Percentiles rank a stretch among this genome's conserved stretches.
phyloP scores from a whole-genome alignment of 2,888 invertebrate species.

The Hirudinaria manillensis region DNA sequence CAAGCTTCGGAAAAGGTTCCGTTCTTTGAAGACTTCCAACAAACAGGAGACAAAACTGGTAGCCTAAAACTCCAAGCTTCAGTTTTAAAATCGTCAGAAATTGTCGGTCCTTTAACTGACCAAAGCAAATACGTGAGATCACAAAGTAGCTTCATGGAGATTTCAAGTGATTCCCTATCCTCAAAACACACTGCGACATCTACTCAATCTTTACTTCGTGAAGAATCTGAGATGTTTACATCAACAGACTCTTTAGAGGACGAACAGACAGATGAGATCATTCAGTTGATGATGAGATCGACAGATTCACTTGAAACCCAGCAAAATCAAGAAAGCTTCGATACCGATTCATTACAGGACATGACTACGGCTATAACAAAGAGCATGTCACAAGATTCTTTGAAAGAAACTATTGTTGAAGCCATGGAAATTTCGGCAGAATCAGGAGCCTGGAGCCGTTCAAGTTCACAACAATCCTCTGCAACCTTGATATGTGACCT shows the following conservation, averaged over 20 bases:
- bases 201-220: slow-evolving; percentile 1
- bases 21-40: slow-evolving; percentile 31
- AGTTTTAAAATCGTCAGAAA: not conserved
- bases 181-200: slow-evolving; percentile 36
- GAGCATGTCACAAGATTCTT: slow-evolving; percentile 47
- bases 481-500: slow-evolving; percentile 37
- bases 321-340: slow-evolving; percentile 33
- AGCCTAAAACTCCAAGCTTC: slow-evolving; percentile 37
- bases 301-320: slow-evolving; percentile 45
- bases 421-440: slow-evolving; percentile 52
- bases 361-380: slow-evolving; percentile 41
- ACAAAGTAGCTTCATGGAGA: slow-evolving; percentile 11
- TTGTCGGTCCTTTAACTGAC: not conserved
- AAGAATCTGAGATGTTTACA: slow-evolving; percentile 37
- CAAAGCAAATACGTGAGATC: slow-evolving; percentile 24
- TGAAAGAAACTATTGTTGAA: slow-evolving; percentile 40
- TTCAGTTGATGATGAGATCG: slow-evolving; percentile 44
- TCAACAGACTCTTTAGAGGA: slow-evolving; percentile 42
- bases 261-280: not conserved
- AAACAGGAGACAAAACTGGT: slow-evolving; percentile 42
- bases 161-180: slow-evolving; percentile 27
- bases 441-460: slow-evolving; percentile 44
- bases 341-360: slow-evolving; percentile 42
- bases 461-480: slow-evolving; percentile 38
- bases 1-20: slow-evolving; percentile 39